A percentile compares a stretch with the other conserved stretches of the same genome.
Conservation (phyloP, 1,140 invertebrate genomes). For the Rhyacophila brunnea region DNA sequence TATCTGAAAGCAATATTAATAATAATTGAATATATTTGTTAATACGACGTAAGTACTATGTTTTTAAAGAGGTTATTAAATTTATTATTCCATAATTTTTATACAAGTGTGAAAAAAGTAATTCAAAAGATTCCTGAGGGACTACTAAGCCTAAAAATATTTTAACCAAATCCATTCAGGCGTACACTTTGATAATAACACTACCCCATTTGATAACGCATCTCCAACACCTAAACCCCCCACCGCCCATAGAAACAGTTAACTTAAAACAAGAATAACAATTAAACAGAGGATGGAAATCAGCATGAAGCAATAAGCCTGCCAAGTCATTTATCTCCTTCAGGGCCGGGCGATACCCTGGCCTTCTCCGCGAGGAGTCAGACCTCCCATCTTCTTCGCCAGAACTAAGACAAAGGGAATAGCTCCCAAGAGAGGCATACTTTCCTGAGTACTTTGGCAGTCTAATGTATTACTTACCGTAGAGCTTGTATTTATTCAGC, state of each 20-base stretch:
- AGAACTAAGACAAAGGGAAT: constrained; percentile 33
- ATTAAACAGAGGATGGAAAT: constrained; percentile 34
- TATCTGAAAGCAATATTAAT: too few species aligned
- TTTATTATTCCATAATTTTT: too few species aligned
- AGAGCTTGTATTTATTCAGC: constrained; percentile 21
- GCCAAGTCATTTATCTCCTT: constrained; percentile 35
- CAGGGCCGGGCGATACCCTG: constrained; percentile 16
- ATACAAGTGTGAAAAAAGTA: too few species aligned
- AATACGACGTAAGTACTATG: too few species aligned
- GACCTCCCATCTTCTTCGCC: neutral
- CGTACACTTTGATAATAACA: too few species aligned
- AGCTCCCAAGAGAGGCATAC: constrained; percentile 33
- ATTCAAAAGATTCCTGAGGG: too few species aligned
- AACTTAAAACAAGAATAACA: constrained; percentile 34
- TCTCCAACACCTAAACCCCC: neutral
- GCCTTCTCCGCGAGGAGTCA: neutral
- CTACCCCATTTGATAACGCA: too few species aligned
- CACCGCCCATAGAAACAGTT: constrained; percentile 24
- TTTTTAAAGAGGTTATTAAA: too few species aligned
- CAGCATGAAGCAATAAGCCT: constrained; percentile 36
- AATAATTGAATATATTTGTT: too few species aligned
- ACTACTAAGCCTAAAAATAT: too few species aligned
- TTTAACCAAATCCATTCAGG: too few species aligned
- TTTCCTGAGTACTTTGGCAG: constrained; percentile 36
- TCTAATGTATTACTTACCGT: constrained; percentile 35